Percentiles rank a stretch among this genome's conserved stretches.
phyloP scores from a whole-genome alignment of 2,113 vertebrate species.

The Hylia prasina region DNA sequence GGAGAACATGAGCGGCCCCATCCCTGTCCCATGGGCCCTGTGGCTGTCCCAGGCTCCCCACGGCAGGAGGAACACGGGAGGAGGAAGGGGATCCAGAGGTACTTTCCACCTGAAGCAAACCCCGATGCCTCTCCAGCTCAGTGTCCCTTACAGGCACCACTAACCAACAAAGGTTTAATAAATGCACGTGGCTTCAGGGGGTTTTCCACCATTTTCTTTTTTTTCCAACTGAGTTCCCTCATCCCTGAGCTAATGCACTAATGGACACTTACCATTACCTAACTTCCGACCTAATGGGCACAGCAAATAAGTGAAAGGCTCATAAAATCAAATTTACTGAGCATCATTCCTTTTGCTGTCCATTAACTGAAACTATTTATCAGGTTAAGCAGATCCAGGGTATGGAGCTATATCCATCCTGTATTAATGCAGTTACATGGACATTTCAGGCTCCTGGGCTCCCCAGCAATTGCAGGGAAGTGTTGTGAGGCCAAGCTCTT shows the following conservation, averaged over 20 bases:
- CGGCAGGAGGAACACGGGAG: rapidly evolving
- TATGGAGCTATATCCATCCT: not conserved
- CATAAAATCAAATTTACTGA: constrained; percentile 59
- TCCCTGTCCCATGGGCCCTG: not conserved
- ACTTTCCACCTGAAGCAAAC: not conserved
- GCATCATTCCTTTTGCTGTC: constrained; percentile 12
- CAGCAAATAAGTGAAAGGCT: constrained; percentile 50
- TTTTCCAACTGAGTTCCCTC: not conserved
- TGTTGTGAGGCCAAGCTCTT: not conserved
- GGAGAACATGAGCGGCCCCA: not conserved
- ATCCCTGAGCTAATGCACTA: constrained; percentile 55
- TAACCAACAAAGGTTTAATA: not conserved
- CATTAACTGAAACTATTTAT: constrained; percentile 49
- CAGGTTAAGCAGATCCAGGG: constrained; percentile 13
- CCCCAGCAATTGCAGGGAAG: not conserved
- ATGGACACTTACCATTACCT: constrained; percentile 42
- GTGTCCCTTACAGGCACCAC: not conserved
- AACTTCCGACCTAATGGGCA: constrained; percentile 45
- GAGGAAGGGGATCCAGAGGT: rapidly evolving
- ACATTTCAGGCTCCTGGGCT: not conserved
- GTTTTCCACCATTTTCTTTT: not conserved
- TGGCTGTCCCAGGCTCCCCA: not conserved
- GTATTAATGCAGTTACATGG: not conserved
- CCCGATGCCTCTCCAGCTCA: rapidly evolving
- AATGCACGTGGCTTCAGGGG: not conserved